phyloP scores from a whole-genome alignment of 2,113 vertebrate genomes.

The Cyrtonyx montezumae region DNA sequence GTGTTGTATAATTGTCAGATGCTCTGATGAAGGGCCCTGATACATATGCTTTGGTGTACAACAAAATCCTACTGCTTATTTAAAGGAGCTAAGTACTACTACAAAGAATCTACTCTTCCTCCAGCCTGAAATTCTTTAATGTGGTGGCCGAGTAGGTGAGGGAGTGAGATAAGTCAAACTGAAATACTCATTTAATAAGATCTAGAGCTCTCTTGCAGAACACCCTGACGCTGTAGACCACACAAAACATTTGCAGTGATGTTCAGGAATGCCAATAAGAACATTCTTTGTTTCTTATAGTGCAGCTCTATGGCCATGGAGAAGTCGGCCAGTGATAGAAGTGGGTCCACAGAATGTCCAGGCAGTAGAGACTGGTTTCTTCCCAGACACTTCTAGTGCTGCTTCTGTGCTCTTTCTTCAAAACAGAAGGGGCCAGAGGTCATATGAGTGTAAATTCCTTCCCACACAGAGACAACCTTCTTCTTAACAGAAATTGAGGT shows the following conservation, averaged over 20 bases:
- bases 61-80: not conserved
- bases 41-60: not conserved
- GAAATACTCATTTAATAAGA: not conserved
- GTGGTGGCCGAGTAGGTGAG: not conserved
- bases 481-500: not conserved
- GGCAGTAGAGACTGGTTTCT: not conserved
- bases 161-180: not conserved
- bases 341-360: not conserved
- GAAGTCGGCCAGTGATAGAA: not conserved
- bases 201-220: not conserved
- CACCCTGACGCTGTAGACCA: accelerated
- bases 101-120: not conserved
- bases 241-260: not conserved
- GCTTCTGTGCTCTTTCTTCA: not conserved
- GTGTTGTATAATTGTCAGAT: not conserved
- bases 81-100: not conserved
- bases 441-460: not conserved
- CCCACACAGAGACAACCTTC: not conserved
- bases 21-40: not conserved
- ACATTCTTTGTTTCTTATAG: not conserved
- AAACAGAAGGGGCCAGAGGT: not conserved
- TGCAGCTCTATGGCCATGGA: not conserved
- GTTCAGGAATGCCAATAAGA: not conserved
- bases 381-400: accelerated
- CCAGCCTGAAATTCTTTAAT: too few species aligned